phyloP scores from a whole-genome alignment of 2,888 invertebrate genomes.

The Pollenia labialis region DNA sequence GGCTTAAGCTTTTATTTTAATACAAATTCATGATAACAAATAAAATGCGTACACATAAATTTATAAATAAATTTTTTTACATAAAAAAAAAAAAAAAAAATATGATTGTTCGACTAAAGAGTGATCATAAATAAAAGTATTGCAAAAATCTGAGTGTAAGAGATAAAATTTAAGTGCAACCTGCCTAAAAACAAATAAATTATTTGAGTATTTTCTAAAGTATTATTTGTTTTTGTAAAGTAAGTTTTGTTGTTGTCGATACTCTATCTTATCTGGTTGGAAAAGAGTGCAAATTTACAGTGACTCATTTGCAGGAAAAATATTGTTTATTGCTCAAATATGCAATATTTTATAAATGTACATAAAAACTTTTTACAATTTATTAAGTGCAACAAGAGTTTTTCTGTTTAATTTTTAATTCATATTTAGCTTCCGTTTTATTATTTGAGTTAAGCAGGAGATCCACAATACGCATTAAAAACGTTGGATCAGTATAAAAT shows the following conservation, averaged over 20 bases:
- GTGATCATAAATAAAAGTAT: neutral
- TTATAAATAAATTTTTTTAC: neutral
- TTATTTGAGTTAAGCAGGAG: too few species aligned
- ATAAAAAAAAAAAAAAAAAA: neutral
- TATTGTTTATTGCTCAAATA: neutral
- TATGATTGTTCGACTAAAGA: neutral
- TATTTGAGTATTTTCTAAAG: neutral
- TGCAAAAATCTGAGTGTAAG: neutral
- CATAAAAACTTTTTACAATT: too few species aligned
- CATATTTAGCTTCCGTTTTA: neutral
- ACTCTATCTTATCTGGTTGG: conserved; percentile 28
- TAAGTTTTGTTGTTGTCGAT: neutral
- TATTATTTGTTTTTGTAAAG: neutral
- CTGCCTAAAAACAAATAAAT: conserved; percentile 7
- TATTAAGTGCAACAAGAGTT: neutral
- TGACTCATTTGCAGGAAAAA: neutral
- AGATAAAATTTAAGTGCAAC: neutral
- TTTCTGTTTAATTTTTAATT: neutral
- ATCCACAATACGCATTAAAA: too few species aligned
- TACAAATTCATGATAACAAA: conserved; percentile 22
- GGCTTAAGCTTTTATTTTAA: conserved; percentile 31
- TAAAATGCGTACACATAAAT: neutral
- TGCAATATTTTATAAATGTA: neutral
- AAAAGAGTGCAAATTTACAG: neutral
- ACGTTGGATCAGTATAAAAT: too few species aligned